Evolutionary conservation across 2,113 vertebrate genomes (phyloP).

Genomic region (Pituophis catenifer): DNA sequence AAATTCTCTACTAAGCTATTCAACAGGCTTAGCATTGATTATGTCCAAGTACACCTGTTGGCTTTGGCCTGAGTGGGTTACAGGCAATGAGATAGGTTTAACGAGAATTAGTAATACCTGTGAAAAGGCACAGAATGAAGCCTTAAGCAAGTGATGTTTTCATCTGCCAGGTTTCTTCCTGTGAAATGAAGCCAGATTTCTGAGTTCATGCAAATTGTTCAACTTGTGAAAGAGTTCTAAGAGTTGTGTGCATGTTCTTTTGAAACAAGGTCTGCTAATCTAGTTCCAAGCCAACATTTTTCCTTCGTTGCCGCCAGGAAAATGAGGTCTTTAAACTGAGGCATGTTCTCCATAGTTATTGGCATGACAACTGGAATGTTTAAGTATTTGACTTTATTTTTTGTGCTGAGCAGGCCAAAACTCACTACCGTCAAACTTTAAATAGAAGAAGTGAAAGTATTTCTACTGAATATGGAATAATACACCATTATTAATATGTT

Average conservation of each 20-base stretch:
- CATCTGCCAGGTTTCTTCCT: neutral
- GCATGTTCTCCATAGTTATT: neutral
- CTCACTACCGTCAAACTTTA: neutral
- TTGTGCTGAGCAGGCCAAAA: neutral
- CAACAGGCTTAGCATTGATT: neutral
- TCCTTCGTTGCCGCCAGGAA: neutral
- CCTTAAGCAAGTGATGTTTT: neutral
- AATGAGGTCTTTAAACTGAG: neutral
- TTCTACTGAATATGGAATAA: neutral
- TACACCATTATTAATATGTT: neutral
- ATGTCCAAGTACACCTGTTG: neutral
- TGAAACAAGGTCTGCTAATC: neutral
- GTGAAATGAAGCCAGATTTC: neutral
- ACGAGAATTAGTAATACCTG: neutral
- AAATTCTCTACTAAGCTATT: neutral
- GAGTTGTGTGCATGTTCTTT: neutral
- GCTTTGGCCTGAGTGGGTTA: neutral
- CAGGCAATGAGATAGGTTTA: neutral
- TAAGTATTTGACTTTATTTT: neutral
- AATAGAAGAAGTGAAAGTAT: neutral
- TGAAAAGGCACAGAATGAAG: neutral
- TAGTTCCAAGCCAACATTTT: neutral
- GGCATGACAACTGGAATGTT: slow-evolving; percentile 4
- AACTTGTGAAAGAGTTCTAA: neutral
- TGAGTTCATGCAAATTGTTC: neutral